phyloP scores from a whole-genome alignment of 2,888 invertebrate species.

The Acronicta alni region DNA sequence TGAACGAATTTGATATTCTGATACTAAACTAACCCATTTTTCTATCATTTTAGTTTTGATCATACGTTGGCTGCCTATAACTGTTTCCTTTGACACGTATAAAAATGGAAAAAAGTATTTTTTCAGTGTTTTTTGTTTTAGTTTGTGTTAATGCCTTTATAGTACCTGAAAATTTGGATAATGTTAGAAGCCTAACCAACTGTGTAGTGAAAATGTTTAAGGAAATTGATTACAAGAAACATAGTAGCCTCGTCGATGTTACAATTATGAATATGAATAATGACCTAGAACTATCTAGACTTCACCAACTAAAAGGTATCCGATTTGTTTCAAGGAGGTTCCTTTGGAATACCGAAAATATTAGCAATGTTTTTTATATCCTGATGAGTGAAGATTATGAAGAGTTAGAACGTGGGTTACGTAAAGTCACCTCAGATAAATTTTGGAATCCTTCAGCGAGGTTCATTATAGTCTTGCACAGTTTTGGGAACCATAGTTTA shows the following conservation, averaged over 20 bases:
- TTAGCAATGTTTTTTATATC: constrained; percentile 56
- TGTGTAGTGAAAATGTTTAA: constrained; percentile 53
- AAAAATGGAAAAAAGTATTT: constrained; percentile 10
- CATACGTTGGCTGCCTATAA: too few relatives aligned
- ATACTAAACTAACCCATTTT: too few relatives aligned
- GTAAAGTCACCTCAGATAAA: constrained; percentile 43
- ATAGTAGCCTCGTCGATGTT: constrained; percentile 42
- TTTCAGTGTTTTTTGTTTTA: constrained; percentile 2
- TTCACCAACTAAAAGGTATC: constrained; percentile 51
- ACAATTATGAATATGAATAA: constrained; percentile 57
- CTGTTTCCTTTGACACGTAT: not conserved
- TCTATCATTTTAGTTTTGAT: too few relatives aligned
- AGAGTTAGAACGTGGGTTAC: constrained; percentile 54
- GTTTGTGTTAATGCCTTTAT: constrained; percentile 15
- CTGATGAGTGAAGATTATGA: constrained; percentile 51
- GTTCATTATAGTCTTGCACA: constrained; percentile 61
- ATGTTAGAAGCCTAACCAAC: constrained; percentile 14
- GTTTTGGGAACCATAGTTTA: constrained; percentile 37
- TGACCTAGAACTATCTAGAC: constrained; percentile 37
- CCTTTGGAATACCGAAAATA: constrained; percentile 41
- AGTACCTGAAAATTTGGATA: constrained; percentile 6
- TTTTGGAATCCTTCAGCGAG: constrained; percentile 64
- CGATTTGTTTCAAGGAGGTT: constrained; percentile 57
- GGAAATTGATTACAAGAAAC: constrained; percentile 31
- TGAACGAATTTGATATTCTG: not conserved